These are phyloP conservation scores for Acipenser oxyrinchus DNA, from an alignment of 2,797 vertebrate genomes.

Conservation along the genomic window DNA sequence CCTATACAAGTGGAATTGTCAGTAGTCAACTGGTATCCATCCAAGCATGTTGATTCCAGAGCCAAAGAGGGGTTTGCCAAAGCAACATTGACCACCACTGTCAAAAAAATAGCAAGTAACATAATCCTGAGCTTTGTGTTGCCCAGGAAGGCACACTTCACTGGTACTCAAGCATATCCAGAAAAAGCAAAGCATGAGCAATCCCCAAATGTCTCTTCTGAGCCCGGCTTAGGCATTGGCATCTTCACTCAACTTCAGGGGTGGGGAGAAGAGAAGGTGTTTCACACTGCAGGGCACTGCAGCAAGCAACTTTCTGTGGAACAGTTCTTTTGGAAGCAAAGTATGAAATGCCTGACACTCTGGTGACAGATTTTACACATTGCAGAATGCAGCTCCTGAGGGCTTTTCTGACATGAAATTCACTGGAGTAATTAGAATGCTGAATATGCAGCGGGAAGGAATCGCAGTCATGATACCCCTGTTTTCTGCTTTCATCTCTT, in stretches of 20 bases:
- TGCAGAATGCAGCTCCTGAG: slow-evolving; percentile 38
- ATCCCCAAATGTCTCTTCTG: slow-evolving; percentile 34
- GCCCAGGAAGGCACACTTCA: slow-evolving; percentile 35
- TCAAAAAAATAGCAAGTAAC: slow-evolving; percentile 54
- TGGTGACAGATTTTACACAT: slow-evolving; percentile 75
- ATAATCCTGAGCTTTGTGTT: slow-evolving; percentile 54
- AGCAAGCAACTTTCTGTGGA: slow-evolving; percentile 5
- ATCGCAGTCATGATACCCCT: too few relatives aligned
- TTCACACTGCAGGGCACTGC: slow-evolving; percentile 25
- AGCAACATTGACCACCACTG: slow-evolving; percentile 44
- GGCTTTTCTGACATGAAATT: slow-evolving; percentile 29
- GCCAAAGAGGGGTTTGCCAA: slow-evolving; percentile 43
- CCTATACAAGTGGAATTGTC: slow-evolving; percentile 55
- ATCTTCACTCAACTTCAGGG: slow-evolving; percentile 35
- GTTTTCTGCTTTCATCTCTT: too few relatives aligned
- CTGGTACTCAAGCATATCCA: slow-evolving; percentile 47
- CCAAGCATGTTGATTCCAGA: slow-evolving; percentile 52
- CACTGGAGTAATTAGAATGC: slow-evolving; percentile 38
- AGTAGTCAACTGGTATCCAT: slow-evolving; percentile 35
- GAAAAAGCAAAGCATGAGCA: slow-evolving; percentile 31
- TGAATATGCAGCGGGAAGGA: slow-evolving; percentile 42
- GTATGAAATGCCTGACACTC: slow-evolving; percentile 88
- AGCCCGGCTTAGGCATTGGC: slow-evolving; percentile 31
- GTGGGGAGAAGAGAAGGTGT: slow-evolving; percentile 10
- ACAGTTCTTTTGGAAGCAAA: slow-evolving; percentile 72